A percentile compares a stretch with the other conserved stretches of the same genome.
Conservation (phyloP, 2,797 vertebrate species). For the Squalus acanthias region DNA sequence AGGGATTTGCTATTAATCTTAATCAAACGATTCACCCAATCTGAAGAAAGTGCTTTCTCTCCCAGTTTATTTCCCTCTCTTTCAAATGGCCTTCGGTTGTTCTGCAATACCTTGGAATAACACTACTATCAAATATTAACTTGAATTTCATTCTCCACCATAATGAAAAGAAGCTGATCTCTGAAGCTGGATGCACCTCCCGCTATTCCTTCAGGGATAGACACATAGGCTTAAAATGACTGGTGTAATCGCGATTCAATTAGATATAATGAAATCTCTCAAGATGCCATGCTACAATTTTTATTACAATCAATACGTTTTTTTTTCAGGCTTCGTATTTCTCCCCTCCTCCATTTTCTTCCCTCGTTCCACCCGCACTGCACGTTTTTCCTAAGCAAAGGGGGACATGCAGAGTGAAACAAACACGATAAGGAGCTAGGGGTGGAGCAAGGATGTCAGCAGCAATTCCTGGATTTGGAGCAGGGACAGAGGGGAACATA, state of each 20-base stretch:
- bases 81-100: slow-evolving; percentile 14
- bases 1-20: slow-evolving; percentile 12
- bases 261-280: background rate
- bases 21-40: slow-evolving; percentile 6
- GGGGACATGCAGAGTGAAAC: background rate
- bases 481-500: background rate
- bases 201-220: background rate
- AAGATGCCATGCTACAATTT: background rate
- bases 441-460: background rate
- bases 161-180: background rate
- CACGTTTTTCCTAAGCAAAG: background rate
- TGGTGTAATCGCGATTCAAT: slow-evolving; percentile 14
- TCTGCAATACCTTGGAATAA: background rate
- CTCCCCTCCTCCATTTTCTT: background rate
- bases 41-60: background rate
- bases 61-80: background rate
- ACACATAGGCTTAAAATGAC: background rate
- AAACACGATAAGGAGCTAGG: background rate
- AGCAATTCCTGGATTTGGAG: background rate
- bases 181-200: background rate
- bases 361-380: no score
- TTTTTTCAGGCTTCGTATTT: background rate
- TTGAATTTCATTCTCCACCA: slow-evolving; percentile 12
- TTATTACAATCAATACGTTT: slow-evolving; percentile 9
- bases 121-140: slow-evolving; percentile 18